Evolutionary conservation across 1,140 invertebrate genomes (phyloP), one percentile per base, ranked within the genome.

Genomic region (Dendrolimus punctatus): DNA sequence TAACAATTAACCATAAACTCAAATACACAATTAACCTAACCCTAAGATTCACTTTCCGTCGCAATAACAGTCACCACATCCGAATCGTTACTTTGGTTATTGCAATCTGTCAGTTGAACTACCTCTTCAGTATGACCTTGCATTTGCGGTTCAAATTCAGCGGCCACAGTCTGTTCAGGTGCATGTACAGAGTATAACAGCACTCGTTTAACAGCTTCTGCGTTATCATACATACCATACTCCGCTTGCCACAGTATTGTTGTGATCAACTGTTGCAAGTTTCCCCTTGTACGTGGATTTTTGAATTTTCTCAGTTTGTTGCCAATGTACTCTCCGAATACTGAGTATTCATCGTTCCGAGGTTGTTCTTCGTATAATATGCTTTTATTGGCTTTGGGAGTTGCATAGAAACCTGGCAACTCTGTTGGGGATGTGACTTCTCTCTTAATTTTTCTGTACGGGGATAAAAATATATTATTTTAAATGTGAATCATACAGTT

Each of bases 171-270:
- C 39, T 53, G 8, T 52, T 72, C 55, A 0, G 53, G 51, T 40
- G 52, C 61, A 53, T 76, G 65, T 4, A 79, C 58, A 5, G 75
- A 75, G 51, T 73, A 77, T 58, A 81, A 58, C 6, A 85, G 58
- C 5, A 83, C 66, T 45, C 74, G 49, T 51, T 82, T 85, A 0
- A 85, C 74, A 0, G 82, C 68, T 6, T 84, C 78, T 38, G 82
- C 76, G 66, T 64, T 76, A 48, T 84, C 78, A 62, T 80, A 86
- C 39, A 78, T 52, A 5, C 83, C 83, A 72, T 83, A 86, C 48
- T 86, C 83, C 0, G 80, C 76, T 53, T 84, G 80, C 83, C 83
- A 86, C 38, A 86, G 49, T 57, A 86, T 79, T 6, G 83, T 86
- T 38, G 83, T 81, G 6, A 86, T 83, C 23, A 86, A 57, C 51